phyloP scores from a whole-genome alignment of 2,797 vertebrate genomes.

The Crenichthys baileyi region DNA sequence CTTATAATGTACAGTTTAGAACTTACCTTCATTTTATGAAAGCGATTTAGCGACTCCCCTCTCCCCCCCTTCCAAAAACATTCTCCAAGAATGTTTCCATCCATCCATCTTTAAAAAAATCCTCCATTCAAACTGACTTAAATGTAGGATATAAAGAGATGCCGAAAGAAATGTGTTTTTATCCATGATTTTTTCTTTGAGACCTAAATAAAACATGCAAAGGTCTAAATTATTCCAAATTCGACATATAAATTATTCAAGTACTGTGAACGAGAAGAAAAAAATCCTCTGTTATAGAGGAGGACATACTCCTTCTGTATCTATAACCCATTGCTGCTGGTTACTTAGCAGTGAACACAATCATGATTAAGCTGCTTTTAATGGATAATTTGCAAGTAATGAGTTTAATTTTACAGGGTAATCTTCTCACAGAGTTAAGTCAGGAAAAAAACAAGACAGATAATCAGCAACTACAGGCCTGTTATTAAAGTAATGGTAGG shows the following conservation, averaged over 20 bases:
- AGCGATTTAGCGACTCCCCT: neutral
- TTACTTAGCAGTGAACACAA: conserved; percentile 21
- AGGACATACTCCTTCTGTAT: conserved; percentile 7
- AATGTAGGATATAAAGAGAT: neutral
- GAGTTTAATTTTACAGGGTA: conserved; percentile 33
- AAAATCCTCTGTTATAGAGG: conserved; percentile 2
- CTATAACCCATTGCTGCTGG: conserved; percentile 11
- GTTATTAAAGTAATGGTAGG: conserved; percentile 24
- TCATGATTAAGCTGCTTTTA: conserved; percentile 20
- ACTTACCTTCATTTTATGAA: neutral
- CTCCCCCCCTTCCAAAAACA: neutral
- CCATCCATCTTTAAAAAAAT: neutral
- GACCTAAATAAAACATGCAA: neutral
- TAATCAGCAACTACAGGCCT: conserved; percentile 30
- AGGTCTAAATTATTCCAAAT: conserved; percentile 7
- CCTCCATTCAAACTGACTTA: neutral
- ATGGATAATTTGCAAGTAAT: conserved; percentile 45
- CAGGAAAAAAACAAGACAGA: conserved; percentile 23
- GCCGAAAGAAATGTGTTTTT: neutral
- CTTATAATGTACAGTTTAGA: neutral
- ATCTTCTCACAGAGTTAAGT: conserved; percentile 36
- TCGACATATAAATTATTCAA: neutral
- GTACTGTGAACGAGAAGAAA: neutral
- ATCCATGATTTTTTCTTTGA: neutral
- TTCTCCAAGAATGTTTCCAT: neutral